Base-by-base conservation (phyloP, 1,140 invertebrate species). In the Aphaenogaster floridana region DNA sequence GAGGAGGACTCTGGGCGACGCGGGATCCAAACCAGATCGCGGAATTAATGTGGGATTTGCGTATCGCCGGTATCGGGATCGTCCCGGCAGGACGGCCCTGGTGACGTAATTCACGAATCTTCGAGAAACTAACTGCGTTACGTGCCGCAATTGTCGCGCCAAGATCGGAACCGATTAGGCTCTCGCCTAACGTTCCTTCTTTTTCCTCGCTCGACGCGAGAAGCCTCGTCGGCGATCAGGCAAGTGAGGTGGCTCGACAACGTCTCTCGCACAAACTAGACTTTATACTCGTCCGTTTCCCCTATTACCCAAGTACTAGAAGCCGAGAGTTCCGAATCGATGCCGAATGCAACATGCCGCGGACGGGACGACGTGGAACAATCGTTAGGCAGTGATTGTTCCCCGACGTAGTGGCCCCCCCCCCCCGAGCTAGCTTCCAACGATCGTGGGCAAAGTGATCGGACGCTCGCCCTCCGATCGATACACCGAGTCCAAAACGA, bases 21-120 rank as follows among this genome's bases (percentile, higher is more conserved):
- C 61, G 61, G 8, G 11, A 68, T 28, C 21, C 21, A 3, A 42
- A 15, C 59, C 28, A 52, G 39, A 63, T 45, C 39, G 36, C 15
- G n/a, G 21, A 2, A 48, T 34, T 28, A 52, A 21, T 3, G 52
- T 28, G 28, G 28, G 28, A 28, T 28, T 28, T 28, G 28, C 28
- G 28, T 28, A 28, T 39, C 21, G 8, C 3, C 13, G 13, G 7
- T 59, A 39, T 36, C 59, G 28, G 17, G 48, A 50, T 45, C 39
- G 9, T 57, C 52, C 28, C 21, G 17, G 42, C 13, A 15, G 17
- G 17, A 15, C 21, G 6, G 17, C 36, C 39, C 11, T 48, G 42
- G 42, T 84, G 80, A 84, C 69, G 54, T 74, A 59, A 61, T 61
- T 17, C 11, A 21, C 39, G 28, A 57, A 36, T 59, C 9, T 28